Base-by-base conservation (phyloP, 2,888 invertebrate genomes). In the Catocala sponsa region DNA sequence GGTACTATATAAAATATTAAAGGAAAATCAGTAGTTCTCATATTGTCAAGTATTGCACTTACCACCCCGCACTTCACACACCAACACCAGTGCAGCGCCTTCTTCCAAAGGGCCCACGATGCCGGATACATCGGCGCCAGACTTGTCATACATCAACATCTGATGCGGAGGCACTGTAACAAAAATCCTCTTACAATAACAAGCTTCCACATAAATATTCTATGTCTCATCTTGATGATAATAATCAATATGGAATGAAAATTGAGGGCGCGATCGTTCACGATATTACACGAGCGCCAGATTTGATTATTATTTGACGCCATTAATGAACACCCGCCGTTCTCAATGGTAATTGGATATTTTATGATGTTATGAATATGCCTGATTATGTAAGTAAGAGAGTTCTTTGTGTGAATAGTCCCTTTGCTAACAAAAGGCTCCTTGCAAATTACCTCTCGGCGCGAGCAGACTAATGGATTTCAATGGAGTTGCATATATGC, bases 11-110 rank as follows among this genome's bases (percentile, higher is more conserved):
- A 25, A 25, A 25, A 25, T 25, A 25, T 25, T 25, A 25, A 25
- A 25, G 25, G 25, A 25, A 25, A 25, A 25, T 25, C 25, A 25
- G 35, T 7, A 25, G 32, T 11, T 49, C 13, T 7, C 11, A 25
- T 41, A 35, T 25, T 25, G 25, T 25, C 32, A 32, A 44, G 38
- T 12, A 32, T 1, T 48, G n/a, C 13, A 80, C 96, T 97, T 95
- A 98, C 98, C 98, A 79, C 98, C 98, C 81, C 97, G 95, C 64
- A 98, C 98, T 95, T 98, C 97, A 86, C 98, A 98, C 68, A 97
- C 97, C 67, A 98, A 94, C 42, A 97, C 96, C 76, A 98, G 95
- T 77, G 97, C 97, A 68, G 97, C 95, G 41, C 97, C 97, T 92
- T 98, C 98, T 83, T 97, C 96, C 81, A 98, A 95, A 50, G 98